Conservation (phyloP, 2,888 invertebrate genomes). For the Pelosia muscerda region DNA sequence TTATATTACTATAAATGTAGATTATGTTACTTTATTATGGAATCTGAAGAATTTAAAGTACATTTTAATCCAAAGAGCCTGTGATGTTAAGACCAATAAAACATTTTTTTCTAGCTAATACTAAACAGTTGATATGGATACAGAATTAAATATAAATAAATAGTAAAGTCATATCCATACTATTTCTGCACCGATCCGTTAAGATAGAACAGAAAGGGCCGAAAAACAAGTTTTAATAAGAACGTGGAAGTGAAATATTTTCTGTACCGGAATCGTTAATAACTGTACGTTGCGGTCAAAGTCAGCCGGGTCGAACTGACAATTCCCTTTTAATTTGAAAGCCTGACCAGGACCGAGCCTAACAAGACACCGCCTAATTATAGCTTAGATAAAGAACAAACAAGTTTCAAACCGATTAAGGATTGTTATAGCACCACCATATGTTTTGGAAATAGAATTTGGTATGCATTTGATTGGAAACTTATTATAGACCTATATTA, state of each 20-base stretch:
- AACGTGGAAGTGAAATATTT: constrained; percentile 86
- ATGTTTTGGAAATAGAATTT: constrained; percentile 60
- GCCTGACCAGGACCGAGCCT: constrained; percentile 77
- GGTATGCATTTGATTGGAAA: constrained; percentile 60
- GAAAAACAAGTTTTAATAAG: constrained; percentile 83
- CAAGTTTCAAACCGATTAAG: constrained; percentile 70
- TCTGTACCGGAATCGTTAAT: constrained; percentile 84
- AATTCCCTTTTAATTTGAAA: constrained; percentile 84
- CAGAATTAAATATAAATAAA: background rate
- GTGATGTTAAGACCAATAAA: too few species aligned
- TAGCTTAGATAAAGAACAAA: constrained; percentile 79
- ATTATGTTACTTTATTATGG: constrained; percentile 31
- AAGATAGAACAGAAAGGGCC: constrained; percentile 76
- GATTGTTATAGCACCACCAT: constrained; percentile 75
- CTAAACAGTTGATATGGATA: too few species aligned
- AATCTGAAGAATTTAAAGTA: too few species aligned
- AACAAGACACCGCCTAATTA: constrained; percentile 85
- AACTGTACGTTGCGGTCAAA: constrained; percentile 80
- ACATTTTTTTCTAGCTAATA: too few species aligned
- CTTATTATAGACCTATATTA: constrained; percentile 27
- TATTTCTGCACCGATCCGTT: constrained; percentile 60
- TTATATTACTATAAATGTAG: constrained; percentile 34
- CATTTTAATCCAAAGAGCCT: too few species aligned
- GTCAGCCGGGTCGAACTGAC: constrained; percentile 67
- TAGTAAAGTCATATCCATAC: constrained; percentile 60